Percentiles rank a stretch among this genome's conserved stretches.
Evolutionary conservation across 2,797 vertebrate genomes (phyloP).

Genomic region (Eleutherodactylus coqui): DNA sequence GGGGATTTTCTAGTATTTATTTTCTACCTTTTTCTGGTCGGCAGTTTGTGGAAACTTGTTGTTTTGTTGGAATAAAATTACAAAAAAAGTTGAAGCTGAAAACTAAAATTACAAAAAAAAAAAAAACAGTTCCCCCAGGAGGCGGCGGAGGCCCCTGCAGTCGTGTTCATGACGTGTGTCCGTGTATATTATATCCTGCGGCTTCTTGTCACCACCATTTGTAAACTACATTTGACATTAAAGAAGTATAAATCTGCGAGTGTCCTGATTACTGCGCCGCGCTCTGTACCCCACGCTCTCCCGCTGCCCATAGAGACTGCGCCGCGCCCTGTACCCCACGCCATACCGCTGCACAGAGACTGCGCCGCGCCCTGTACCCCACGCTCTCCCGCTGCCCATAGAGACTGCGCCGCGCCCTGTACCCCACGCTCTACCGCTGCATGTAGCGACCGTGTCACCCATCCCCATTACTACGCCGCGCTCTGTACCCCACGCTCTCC

Average conservation of each 20-base stretch:
- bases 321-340: no score
- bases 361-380: no score
- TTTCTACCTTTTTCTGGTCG: conserved; percentile 46
- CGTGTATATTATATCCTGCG: conserved; percentile 87
- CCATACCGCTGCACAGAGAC: no score
- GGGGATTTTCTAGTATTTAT: conserved; percentile 19
- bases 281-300: not conserved
- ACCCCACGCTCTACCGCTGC: no score
- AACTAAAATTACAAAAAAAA: conserved; percentile 41
- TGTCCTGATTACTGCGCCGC: not conserved
- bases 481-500: no score
- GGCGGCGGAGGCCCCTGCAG: conserved; percentile 76
- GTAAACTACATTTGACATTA: conserved; percentile 96
- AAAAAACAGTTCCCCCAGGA: conserved; percentile 76
- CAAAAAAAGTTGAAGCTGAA: not conserved
- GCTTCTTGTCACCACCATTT: conserved; percentile 92
- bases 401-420: no score
- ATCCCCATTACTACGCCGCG: no score
- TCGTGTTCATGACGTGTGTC: conserved; percentile 87
- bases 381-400: no score
- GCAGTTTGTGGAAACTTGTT: conserved; percentile 44
- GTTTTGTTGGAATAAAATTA: conserved; percentile 35
- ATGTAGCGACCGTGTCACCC: no score
- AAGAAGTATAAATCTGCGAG: conserved; percentile 85
- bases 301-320: not conserved